Evolutionary conservation across 2,797 vertebrate genomes (phyloP), one percentile per base, ranked within the genome.

Genomic region (Poeciliopsis turneri): DNA sequence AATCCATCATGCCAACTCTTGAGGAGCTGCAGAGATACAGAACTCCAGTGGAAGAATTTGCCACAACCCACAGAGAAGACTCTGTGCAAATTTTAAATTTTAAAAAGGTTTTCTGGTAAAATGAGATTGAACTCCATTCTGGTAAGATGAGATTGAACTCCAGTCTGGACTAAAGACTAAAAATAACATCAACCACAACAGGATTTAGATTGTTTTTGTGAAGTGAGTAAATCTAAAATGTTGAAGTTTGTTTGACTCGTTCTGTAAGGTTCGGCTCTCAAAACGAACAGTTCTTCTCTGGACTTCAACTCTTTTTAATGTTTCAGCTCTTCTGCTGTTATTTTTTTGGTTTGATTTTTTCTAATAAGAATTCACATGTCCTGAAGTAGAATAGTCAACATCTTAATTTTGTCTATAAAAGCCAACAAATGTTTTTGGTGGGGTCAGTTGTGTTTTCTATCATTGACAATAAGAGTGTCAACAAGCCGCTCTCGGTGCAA

Each of bases 401-500:
- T 53, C 47, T 18, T 51, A 39, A 53, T 71, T 76, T 82, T 84
- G 43, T 66, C 68, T n/a, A 57, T 47, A 20, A 41, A 25, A 72
- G 45, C 46, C 8, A 28, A 36, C 47, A 28, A n/a, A 70, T 47
- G 30, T 61, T 70, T 80, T 73, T 73, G 74, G 66, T 47, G n/a
- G 16, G 57, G 64, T 28, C 57, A 75, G 76, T 68, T 78, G 39
- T 76, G 77, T 86, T 84, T 85, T 77, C 79, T 80, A 72, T 81
- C 49, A 74, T 71, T 87, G 80, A 86, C 16, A 36, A 76, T 53
- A 72, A 55, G 57, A 90, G 87, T 86, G 84, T 88, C 88, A 90
- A 88, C 81, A 81, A 74, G 23, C 45, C 43, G 47, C 78, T 78
- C 74, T 74, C 72, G 28, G 16, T 84, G 79, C 81, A 55, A 85